A percentile compares a stretch with the other conserved stretches of the same genome.
These are phyloP conservation scores for Apamea crenata DNA, from an alignment of 2,888 invertebrate species.

Conservation along the genomic window DNA sequence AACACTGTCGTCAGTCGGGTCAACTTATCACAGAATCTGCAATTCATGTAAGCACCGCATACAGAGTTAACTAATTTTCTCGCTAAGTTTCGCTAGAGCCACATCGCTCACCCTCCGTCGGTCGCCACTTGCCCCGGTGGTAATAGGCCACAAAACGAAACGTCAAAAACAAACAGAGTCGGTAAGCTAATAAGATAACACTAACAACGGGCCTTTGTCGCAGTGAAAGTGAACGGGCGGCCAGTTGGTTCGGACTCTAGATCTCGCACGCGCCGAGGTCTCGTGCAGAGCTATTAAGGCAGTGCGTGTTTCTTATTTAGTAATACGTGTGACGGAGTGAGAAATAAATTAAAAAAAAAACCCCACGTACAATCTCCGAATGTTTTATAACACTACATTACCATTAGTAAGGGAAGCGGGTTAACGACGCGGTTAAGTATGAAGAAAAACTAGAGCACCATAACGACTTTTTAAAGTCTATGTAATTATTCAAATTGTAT, in stretches of 20 bases:
- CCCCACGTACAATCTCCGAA: conserved; percentile 47
- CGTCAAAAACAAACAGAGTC: conserved; percentile 71
- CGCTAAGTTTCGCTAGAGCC: conserved; percentile 44
- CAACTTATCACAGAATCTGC: conserved; percentile 60
- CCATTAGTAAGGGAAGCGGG: conserved; percentile 49
- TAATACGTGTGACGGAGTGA: conserved; percentile 48
- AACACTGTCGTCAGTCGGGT: conserved; percentile 45
- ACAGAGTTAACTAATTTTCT: conserved; percentile 55
- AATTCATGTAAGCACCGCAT: conserved; percentile 55
- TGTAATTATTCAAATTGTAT: conserved; percentile 37
- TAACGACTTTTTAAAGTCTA: conserved; percentile 32
- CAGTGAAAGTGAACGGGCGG: conserved; percentile 81
- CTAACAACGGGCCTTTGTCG: conserved; percentile 74
- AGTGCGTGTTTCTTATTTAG: conserved; percentile 65
- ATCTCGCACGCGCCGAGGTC: conserved; percentile 81
- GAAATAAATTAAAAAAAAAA: conserved; percentile 39
- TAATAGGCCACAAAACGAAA: conserved; percentile 69
- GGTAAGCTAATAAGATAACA: conserved; percentile 77
- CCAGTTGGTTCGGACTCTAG: conserved; percentile 77
- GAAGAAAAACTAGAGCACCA: conserved; percentile 30
- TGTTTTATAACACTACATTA: conserved; percentile 49
- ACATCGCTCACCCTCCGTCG: conserved; percentile 48
- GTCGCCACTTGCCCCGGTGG: conserved; percentile 30
- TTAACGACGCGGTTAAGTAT: conserved; percentile 42
- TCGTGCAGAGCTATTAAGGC: conserved; percentile 68